Evolutionary conservation across 2,113 vertebrate genomes (phyloP).

Genomic region (Ursus arctos): DNA sequence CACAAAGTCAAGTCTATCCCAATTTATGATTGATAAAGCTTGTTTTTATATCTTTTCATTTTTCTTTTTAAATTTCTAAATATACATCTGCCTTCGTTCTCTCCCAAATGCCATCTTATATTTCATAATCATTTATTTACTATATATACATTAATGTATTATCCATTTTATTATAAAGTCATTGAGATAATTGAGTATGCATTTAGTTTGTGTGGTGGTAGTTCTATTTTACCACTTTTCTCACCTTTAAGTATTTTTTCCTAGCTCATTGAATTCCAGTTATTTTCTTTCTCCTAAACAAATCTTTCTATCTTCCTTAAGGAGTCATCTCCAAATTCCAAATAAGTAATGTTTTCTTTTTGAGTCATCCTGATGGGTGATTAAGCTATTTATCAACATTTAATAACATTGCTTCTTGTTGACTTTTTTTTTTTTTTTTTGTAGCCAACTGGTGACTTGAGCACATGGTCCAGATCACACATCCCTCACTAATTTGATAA

Average conservation of each 20-base stretch:
- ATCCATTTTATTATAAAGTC: not conserved
- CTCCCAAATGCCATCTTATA: not conserved
- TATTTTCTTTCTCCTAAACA: not conserved
- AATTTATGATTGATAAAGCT: not conserved
- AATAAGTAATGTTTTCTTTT: not conserved
- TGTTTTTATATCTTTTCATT: not conserved
- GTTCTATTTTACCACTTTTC: not conserved
- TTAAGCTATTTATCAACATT: not conserved
- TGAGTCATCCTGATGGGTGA: not conserved
- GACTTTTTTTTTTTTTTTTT: not conserved
- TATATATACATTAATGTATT: not conserved
- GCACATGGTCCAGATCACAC: not conserved
- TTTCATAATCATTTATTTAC: not conserved
- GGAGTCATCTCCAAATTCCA: not conserved
- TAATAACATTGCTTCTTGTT: not conserved
- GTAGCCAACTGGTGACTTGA: not conserved
- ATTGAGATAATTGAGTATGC: not conserved
- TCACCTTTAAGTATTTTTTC: not conserved
- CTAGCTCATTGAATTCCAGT: not conserved
- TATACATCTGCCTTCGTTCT: not conserved
- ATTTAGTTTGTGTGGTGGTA: not conserved
- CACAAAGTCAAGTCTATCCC: not conserved
- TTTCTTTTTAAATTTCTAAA: constrained; percentile 18
- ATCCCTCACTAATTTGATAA: not conserved
- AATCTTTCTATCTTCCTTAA: not conserved